Evolutionary conservation across 2,888 invertebrate genomes (phyloP), one percentile per base, ranked within the genome.

Genomic region (Drosophila kambysellisi): DNA sequence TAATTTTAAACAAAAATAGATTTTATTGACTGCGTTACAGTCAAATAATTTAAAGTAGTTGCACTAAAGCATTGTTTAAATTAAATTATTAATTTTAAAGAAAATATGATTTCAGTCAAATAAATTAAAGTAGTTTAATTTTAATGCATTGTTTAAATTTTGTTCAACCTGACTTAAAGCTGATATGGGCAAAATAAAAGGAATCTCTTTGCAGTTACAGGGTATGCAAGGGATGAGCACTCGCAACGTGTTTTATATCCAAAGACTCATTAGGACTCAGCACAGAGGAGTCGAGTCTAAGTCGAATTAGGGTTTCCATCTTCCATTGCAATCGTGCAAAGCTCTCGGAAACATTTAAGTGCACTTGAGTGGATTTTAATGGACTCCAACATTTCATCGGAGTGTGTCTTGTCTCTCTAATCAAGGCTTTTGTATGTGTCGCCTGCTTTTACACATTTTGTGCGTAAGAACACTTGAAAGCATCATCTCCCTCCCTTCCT

Each of bases 331-430:
- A 66, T 61, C 30, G 72, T 72, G 59, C 66, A 33, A 76, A 85
- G 81, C 74, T 83, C 90, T 90, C 87, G 90, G 90, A 89, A 90
- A 76, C 86, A 70, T 90, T 89, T 87, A 87, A 88, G 88, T 88
- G 83, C 90, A 87, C 88, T 87, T 87, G 86, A 87, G 90, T 88
- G 86, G 81, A 87, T 87, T 89, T 89, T 87, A 87, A 87, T 87
- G 87, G 90, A 90, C 88, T 79, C 60, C 82, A 58, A 73, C 68
- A 73, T 70, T 63, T 61, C 37, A 75, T 65, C 63, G 53, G 67
- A 52, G 63, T 59, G 65, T 81, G 65, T 74, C 81, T 78, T 85
- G 88, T 73, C 74, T 59, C 83, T 79, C 86, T 85, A 87, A 87
- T 89, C 87, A 88, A 76, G 83, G 71, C 88, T 70, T 80, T 87